Percentiles rank a stretch among this genome's conserved stretches.
Evolutionary conservation across 1,140 invertebrate genomes (phyloP).

Genomic region (Conus betulinus): DNA sequence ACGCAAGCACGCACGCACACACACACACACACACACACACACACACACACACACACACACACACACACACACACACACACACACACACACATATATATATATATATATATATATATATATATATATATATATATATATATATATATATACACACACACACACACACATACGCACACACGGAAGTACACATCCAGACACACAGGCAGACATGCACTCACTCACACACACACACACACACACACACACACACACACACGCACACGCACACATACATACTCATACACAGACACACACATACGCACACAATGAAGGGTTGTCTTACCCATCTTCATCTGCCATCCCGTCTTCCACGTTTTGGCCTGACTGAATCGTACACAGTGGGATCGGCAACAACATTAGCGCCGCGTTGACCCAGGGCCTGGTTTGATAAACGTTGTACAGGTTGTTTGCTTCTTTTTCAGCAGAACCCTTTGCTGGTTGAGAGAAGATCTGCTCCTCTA

Average conservation of each 20-base stretch:
- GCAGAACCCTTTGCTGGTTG: background rate
- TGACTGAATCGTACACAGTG: background rate
- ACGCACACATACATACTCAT: no score
- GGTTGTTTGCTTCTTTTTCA: background rate
- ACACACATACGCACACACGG: background rate
- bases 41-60: background rate
- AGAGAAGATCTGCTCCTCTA: background rate
- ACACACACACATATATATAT: background rate
- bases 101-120: background rate
- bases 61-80: background rate
- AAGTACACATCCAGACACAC: background rate
- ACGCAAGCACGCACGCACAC: no score
- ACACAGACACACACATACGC: no score
- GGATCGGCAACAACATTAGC: background rate
- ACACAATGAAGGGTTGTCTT: background rate
- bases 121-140: no score
- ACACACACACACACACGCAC: no score
- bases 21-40: conserved; percentile 1
- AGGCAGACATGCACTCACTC: no score
- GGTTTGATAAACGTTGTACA: background rate
- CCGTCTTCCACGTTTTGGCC: background rate
- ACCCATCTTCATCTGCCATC: background rate
- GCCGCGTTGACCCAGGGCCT: background rate
- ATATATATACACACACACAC: background rate
- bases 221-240: background rate